Evolutionary conservation across 2,888 invertebrate species (phyloP).

Genomic region (Apotomis capreana): DNA sequence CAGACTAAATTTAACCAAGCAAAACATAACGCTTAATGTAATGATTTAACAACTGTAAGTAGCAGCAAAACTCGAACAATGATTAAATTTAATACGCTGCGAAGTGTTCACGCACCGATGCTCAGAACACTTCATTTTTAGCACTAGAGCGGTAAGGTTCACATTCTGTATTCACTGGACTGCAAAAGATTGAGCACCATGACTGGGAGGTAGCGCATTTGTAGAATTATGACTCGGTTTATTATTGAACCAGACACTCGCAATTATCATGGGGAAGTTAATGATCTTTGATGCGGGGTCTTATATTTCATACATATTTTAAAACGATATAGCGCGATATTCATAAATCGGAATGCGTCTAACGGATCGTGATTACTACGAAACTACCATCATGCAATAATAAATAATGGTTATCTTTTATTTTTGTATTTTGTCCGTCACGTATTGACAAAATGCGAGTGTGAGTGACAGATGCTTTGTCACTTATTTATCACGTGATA

Average conservation of each 20-base stretch:
- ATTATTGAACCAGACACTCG: constrained; percentile 3
- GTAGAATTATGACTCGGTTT: constrained; percentile 18
- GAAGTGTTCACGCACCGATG: constrained; percentile 15
- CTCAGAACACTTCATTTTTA: not conserved
- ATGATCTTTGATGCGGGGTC: not conserved
- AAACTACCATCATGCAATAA: too few relatives aligned
- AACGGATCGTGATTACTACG: too few relatives aligned
- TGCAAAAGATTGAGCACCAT: constrained; percentile 18
- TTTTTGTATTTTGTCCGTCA: too few relatives aligned
- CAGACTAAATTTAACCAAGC: constrained; percentile 1
- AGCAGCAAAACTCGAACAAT: constrained; percentile 6
- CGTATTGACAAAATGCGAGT: too few relatives aligned
- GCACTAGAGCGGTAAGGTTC: not conserved
- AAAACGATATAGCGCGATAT: too few relatives aligned
- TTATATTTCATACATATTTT: not conserved
- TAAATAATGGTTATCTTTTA: too few relatives aligned
- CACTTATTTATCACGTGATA: too few relatives aligned
- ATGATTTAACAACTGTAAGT: constrained; percentile 26
- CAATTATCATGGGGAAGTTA: constrained; percentile 7
- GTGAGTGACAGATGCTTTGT: too few relatives aligned
- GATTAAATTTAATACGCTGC: constrained; percentile 15
- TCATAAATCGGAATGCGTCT: too few relatives aligned
- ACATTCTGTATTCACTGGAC: not conserved
- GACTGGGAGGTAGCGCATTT: not conserved
- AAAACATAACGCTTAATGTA: constrained; percentile 14